Percentiles rank a stretch among this genome's conserved stretches.
Conservation (phyloP, 2,888 invertebrate species). For the Fragum fragum region DNA sequence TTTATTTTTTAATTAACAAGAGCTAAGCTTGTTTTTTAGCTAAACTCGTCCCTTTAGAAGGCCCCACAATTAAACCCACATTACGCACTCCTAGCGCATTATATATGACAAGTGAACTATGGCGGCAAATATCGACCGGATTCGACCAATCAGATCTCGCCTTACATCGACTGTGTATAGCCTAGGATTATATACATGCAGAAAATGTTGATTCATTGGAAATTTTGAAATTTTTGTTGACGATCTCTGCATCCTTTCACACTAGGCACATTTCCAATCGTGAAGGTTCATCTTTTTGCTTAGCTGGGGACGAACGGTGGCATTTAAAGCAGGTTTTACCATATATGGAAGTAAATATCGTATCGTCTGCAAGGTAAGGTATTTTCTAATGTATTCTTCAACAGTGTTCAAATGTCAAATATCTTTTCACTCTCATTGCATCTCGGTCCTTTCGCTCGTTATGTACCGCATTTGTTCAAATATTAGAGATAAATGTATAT, state of each 20-base stretch:
- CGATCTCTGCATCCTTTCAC: background rate
- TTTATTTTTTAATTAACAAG: no score
- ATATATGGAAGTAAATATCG: background rate
- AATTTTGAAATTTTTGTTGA: background rate
- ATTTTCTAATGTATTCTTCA: background rate
- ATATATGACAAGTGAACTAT: slow-evolving; percentile 56
- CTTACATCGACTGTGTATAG: slow-evolving; percentile 26
- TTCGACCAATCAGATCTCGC: slow-evolving; percentile 38
- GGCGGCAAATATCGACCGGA: slow-evolving; percentile 41
- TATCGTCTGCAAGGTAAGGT: slow-evolving; percentile 13
- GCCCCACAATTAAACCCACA: slow-evolving; percentile 12
- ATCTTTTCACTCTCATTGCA: no score
- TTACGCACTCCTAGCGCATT: slow-evolving; percentile 35
- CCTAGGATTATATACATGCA: slow-evolving; percentile 10
- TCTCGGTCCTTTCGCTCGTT: no score
- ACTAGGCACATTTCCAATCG: background rate
- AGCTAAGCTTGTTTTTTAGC: no score
- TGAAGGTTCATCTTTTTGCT: no score
- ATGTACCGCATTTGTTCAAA: no score
- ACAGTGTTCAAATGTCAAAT: background rate
- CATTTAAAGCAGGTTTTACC: background rate
- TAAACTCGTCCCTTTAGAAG: no score
- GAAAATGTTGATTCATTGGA: slow-evolving; percentile 20
- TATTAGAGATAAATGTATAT: no score
- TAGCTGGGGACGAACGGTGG: background rate